Conservation (phyloP, 2,113 vertebrate species). For the Aegypius monachus region DNA sequence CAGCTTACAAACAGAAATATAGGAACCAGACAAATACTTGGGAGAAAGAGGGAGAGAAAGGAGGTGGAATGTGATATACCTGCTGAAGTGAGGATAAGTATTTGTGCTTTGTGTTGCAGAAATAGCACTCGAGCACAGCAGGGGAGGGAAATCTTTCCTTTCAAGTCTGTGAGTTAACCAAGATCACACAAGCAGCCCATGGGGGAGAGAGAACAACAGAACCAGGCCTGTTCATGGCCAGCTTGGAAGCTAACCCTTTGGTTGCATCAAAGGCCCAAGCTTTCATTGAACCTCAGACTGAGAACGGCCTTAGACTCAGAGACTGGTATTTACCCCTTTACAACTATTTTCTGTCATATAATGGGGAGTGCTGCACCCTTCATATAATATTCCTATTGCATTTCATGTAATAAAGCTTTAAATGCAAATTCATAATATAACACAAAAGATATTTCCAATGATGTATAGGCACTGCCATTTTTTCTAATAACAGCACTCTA, state of each 20-base stretch:
- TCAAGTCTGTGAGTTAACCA: not conserved
- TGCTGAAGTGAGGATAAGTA: not conserved
- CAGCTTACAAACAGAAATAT: not conserved
- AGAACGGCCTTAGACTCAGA: not conserved
- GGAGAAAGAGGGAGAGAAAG: not conserved
- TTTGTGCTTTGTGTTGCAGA: constrained; percentile 3
- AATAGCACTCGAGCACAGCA: not conserved
- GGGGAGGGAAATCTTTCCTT: constrained; percentile 21
- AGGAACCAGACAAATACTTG: not conserved
- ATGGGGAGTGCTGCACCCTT: not conserved
- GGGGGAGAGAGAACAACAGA: not conserved
- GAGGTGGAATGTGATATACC: not conserved
- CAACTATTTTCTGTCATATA: not conserved
- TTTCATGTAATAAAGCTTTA: not conserved
- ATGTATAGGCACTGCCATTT: not conserved
- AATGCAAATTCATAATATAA: not conserved
- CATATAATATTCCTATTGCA: not conserved
- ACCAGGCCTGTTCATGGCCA: not conserved
- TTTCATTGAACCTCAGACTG: not conserved
- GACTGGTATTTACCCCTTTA: not conserved
- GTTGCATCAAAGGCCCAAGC: not conserved
- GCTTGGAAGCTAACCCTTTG: not conserved
- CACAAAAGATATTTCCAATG: not conserved
- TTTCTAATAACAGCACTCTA: not conserved
- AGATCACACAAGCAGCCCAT: constrained; percentile 11